Evolutionary conservation across 2,113 vertebrate genomes (phyloP).

Genomic region (Chaenocephalus aceratus): DNA sequence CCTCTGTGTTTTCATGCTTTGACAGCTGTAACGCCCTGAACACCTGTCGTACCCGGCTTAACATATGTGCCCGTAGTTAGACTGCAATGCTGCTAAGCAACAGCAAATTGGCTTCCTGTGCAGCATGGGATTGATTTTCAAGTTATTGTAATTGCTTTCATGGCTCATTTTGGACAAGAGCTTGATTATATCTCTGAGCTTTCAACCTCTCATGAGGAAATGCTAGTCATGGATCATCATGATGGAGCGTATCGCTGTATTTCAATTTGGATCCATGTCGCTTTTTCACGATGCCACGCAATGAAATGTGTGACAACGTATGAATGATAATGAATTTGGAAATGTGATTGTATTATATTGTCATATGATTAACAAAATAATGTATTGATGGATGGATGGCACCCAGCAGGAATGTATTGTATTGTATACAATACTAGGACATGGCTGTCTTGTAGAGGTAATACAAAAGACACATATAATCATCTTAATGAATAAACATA

Average conservation of each 20-base stretch:
- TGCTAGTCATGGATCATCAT: background rate
- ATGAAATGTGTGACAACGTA: background rate
- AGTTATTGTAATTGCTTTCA: slow-evolving; percentile 6
- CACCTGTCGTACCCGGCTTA: slow-evolving; percentile 39
- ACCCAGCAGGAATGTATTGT: no score
- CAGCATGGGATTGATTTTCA: slow-evolving; percentile 4
- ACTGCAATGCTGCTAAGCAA: slow-evolving; percentile 46
- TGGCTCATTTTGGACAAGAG: background rate
- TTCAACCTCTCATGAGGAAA: background rate
- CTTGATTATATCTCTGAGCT: slow-evolving; percentile 1
- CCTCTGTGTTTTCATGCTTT: slow-evolving; percentile 1
- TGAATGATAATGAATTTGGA: background rate
- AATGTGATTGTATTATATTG: background rate
- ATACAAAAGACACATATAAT: background rate
- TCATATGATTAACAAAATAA: background rate
- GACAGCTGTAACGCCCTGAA: slow-evolving; percentile 18
- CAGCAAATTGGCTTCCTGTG: slow-evolving; percentile 27
- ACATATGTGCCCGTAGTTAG: slow-evolving; percentile 9
- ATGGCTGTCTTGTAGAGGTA: no score
- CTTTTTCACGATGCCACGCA: background rate
- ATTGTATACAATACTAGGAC: no score
- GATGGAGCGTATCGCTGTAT: no score
- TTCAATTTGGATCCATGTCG: background rate
- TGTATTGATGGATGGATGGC: background rate
- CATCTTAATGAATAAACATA: background rate